Base-by-base conservation (phyloP, 2,797 vertebrate genomes). In the Phyllotis vaccarum region DNA sequence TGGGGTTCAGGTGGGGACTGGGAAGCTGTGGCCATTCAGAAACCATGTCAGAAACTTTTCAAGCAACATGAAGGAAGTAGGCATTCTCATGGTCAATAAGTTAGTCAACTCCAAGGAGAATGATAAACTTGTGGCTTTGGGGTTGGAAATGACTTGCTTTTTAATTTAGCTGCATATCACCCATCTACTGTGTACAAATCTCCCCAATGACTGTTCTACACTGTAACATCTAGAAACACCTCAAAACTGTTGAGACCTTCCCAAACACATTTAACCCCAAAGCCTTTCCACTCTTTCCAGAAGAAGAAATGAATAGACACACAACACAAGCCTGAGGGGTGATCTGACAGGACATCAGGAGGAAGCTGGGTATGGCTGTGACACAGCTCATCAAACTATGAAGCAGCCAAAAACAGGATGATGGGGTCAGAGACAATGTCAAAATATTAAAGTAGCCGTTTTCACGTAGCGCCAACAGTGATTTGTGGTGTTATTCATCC, bases 11-110 rank as follows among this genome's bases (percentile, higher is more conserved):
- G n/a, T 76, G 1, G 0, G 86, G 68, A 70, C 83, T 88, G 87
- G 70, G 49, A 94, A 94, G 24, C 49, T 2, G 54, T 76, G 29
- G 43, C 64, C 83, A 56, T 82, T 68, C 52, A 95, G 60, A 96
- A 94, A 93, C 68, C 86, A 79, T 78, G 92, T 82, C 60, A 89
- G 64, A 75, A 81, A 85, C 0, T 34, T 81, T 90, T 22, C 17
- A 64, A 91, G 56, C 17, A 58, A 68, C 75, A n/a, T 66, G 21
- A 68, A 60, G 34, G 60, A n/a, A 81, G 64, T 24, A 81, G 72
- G 34, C 3, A 58, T 79, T 96, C 56, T 29, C 43, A 91, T 46
- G 66, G 40, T 66, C 21, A 43, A n/a, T 58, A 16, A 78, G 72
- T 80, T 52, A 43, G 27, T 64, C 80, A 88, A 90, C 93, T 27